Percentiles rank a stretch among this genome's conserved stretches.
phyloP scores from a whole-genome alignment of 2,888 invertebrate species.

The Heteromyza rotundicornis region DNA sequence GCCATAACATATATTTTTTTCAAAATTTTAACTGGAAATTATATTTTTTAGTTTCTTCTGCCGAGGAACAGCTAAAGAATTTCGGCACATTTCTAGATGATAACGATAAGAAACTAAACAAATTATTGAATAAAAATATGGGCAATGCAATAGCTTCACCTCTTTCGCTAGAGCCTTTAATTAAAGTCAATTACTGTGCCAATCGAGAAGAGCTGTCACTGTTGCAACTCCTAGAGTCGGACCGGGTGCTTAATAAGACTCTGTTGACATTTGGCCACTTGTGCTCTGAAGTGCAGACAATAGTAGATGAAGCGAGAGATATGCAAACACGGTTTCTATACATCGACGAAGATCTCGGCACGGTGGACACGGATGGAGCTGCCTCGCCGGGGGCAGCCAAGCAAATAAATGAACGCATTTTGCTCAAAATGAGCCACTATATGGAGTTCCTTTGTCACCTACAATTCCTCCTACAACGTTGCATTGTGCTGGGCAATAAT shows the following conservation, averaged over 20 bases:
- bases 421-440: slow-evolving; percentile 64
- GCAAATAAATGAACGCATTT: slow-evolving; percentile 33
- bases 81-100: slow-evolving; percentile 54
- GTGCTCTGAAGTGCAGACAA: slow-evolving; percentile 75
- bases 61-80: slow-evolving; percentile 54
- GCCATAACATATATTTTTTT: too few relatives aligned
- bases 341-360: slow-evolving; percentile 48
- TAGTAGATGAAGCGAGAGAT: slow-evolving; percentile 72
- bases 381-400: slow-evolving; percentile 34
- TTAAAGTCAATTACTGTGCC: slow-evolving; percentile 40
- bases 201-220: slow-evolving; percentile 69
- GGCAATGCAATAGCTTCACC: slow-evolving; percentile 19
- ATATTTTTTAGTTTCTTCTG: slow-evolving; percentile 48
- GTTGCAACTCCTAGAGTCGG: slow-evolving; percentile 77
- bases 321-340: slow-evolving; percentile 64
- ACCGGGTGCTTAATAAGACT: slow-evolving; percentile 79
- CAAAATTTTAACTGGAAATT: too few relatives aligned
- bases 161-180: slow-evolving; percentile 34
- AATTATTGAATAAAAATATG: slow-evolving; percentile 35
- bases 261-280: slow-evolving; percentile 79
- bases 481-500: slow-evolving; percentile 74
- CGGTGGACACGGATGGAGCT: slow-evolving; percentile 31
- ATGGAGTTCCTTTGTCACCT: slow-evolving; percentile 71
- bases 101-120: slow-evolving; percentile 45
- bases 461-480: slow-evolving; percentile 72